Percentiles rank a stretch among this genome's conserved stretches.
Evolutionary conservation across 2,113 vertebrate genomes (phyloP).

Genomic region (Lagopus muta): DNA sequence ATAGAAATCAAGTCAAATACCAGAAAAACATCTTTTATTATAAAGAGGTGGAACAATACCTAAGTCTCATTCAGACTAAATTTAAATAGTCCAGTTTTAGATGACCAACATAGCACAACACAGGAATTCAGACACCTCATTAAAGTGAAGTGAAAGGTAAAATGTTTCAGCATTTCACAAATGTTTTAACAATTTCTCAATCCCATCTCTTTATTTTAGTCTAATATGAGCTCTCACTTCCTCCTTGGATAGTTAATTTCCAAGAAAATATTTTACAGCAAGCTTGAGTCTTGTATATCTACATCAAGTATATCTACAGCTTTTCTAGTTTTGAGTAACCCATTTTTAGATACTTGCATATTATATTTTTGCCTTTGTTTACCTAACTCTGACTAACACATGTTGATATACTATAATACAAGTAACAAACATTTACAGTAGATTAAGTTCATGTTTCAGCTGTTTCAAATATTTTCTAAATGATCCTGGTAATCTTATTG

Average conservation of each 20-base stretch:
- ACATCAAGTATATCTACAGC: not conserved
- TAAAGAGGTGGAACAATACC: not conserved
- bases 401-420: constrained; percentile 35
- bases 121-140: not conserved
- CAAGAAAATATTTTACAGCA: constrained; percentile 1
- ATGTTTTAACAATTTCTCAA: not conserved
- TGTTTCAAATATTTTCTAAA: constrained; percentile 43
- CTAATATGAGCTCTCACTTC: not conserved
- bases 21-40: not conserved
- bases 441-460: constrained; percentile 24
- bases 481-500: constrained; percentile 23
- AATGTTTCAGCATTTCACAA: not conserved
- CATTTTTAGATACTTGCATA: not conserved
- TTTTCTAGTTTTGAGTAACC: not conserved
- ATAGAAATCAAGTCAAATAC: not conserved
- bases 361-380: not conserved
- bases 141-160: not conserved
- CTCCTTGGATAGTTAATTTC: not conserved
- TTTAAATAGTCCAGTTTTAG: not conserved
- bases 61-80: not conserved
- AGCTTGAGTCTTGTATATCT: not conserved
- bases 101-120: not conserved
- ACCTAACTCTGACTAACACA: not conserved
- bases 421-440: constrained; percentile 57
- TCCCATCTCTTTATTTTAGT: not conserved